These are phyloP conservation scores for Sebastes paucispinis DNA, from an alignment of 2,797 vertebrate genomes.

Conservation along the genomic window DNA sequence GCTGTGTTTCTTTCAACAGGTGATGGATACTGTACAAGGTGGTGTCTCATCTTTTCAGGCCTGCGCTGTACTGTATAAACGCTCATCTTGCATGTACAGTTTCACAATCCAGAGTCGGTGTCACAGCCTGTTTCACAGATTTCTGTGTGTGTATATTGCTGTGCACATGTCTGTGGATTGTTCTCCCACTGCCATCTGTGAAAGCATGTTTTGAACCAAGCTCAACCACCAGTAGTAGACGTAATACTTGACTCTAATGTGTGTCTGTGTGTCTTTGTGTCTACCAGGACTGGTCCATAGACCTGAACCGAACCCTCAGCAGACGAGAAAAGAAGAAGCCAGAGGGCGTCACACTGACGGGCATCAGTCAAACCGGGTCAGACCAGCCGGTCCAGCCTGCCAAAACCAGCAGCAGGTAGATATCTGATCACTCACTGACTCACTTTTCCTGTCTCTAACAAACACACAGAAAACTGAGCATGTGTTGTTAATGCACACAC, in stretches of 20 bases:
- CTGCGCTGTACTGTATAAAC: constrained; percentile 7
- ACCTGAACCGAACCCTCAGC: constrained; percentile 94
- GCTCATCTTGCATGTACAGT: constrained; percentile 26
- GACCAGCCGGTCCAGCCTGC: constrained; percentile 81
- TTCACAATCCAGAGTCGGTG: constrained; percentile 12
- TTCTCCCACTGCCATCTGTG: neutral
- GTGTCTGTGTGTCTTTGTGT: constrained; percentile 50
- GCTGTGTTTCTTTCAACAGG: constrained; percentile 40
- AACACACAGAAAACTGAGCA: neutral
- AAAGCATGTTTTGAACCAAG: constrained; percentile 19
- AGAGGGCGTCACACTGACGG: constrained; percentile 93
- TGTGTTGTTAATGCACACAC: neutral
- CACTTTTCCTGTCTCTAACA: neutral
- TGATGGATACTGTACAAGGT: constrained; percentile 42
- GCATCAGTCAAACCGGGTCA: constrained; percentile 89
- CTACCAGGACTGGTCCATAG: constrained; percentile 92
- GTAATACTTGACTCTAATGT: neutral
- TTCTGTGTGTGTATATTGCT: constrained; percentile 39
- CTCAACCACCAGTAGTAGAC: neutral
- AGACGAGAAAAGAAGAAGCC: constrained; percentile 94
- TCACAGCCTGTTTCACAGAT: constrained; percentile 1
- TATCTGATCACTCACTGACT: neutral
- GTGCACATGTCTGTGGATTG: constrained; percentile 23
- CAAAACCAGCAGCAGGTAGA: constrained; percentile 88
- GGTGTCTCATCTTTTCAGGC: constrained; percentile 1